Base-by-base conservation (phyloP, 2,113 vertebrate genomes). In the Actinemys pallida region DNA sequence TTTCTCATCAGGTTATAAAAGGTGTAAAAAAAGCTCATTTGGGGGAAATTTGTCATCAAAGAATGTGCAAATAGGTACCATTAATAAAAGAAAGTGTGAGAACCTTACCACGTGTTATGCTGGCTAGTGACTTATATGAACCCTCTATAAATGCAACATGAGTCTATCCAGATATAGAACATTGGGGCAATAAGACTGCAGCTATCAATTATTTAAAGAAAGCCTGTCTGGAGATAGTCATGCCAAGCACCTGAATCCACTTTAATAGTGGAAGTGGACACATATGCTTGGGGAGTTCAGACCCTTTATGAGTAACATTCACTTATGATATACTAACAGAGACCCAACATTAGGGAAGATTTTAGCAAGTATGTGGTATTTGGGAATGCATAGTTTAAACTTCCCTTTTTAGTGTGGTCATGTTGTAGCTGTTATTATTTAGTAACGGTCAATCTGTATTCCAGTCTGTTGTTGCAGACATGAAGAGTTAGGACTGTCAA, bases 241-340 rank as follows among this genome's bases (percentile, higher is more conserved):
- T 93, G 93, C 97, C 97, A 97, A 97, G 97, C 97, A 98, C 96
- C 97, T 98, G 97, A 98, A 97, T 96, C 94, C 91, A 93, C 89
- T 98, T 96, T 91, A 94, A 93, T 83, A 86, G 92, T 97, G 94
- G 59, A 98, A 98, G 87, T 79, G 54, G 92, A 96, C 94, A 93
- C 96, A 96, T 76, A 82, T 92, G 96, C 92, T 96, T 22, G 52
- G 94, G 84, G 96, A 98, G 86, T 94, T 97, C 53, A 97, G 79
- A 54, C 94, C 93, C 95, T 97, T 97, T 95, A 93, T 89, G 96
- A 98, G 90, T 86, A 97, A 97, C 94, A 94, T 92, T 96, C 97
- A 94, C 49, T 93, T 69, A 56, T 94, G 97, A 97, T 94, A 93
- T 54, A 97, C n/a, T 56, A 95, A 93, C 47, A 95, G 47, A 96